phyloP scores from a whole-genome alignment of 1,140 invertebrate genomes.

The Musca vetustissima region DNA sequence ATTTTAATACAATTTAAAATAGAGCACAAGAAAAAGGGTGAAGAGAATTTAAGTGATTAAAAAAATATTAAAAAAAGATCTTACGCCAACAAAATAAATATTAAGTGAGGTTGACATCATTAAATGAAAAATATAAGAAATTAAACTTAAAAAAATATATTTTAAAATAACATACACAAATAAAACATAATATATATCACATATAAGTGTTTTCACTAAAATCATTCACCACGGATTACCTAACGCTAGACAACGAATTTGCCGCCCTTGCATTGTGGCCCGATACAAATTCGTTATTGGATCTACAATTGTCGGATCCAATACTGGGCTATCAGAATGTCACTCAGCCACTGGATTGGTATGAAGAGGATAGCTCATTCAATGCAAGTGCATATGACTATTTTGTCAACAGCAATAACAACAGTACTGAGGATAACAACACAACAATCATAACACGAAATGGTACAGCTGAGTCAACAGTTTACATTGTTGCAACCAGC shows the following conservation, averaged over 20 bases:
- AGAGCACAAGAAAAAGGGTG: no score
- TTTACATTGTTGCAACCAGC: no score
- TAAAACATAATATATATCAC: not conserved
- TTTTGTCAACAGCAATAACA: not conserved
- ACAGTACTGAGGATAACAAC: not conserved
- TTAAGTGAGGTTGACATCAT: not conserved
- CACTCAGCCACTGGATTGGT: not conserved
- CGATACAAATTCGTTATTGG: not conserved
- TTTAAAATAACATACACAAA: not conserved
- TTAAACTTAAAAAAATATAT: not conserved
- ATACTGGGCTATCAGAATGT: not conserved
- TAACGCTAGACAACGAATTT: not conserved
- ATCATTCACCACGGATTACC: not conserved
- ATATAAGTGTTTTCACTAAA: no score
- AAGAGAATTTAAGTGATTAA: not conserved
- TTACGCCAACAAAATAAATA: no score
- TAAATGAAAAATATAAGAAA: not conserved
- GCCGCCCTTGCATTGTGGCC: conserved; percentile 6
- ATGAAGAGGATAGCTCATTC: not conserved
- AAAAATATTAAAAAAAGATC: not conserved
- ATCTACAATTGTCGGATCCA: not conserved
- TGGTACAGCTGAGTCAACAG: not conserved
- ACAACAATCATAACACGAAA: not conserved
- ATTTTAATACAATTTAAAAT: no score
- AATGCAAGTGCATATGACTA: not conserved